Evolutionary conservation across 2,113 vertebrate species (phyloP), one percentile per base, ranked within the genome.

Genomic region (Microcebus tavaratra): DNA sequence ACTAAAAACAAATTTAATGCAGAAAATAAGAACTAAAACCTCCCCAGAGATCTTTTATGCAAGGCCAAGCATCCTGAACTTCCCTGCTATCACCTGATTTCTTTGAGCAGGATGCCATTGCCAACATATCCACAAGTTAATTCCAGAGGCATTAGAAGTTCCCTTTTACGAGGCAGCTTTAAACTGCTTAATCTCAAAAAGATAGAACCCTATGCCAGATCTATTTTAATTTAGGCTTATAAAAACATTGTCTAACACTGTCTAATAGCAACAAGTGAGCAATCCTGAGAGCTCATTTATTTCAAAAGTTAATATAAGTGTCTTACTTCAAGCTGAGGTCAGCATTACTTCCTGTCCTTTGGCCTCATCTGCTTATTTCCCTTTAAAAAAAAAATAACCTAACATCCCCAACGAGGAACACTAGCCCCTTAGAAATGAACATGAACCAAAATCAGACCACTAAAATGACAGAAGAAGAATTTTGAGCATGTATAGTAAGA

Each of bases 291-390:
- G 45, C 31, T 82, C 57, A 59, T 65, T 78, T 73, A 90, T 59
- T 90, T 90, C 76, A 78, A 84, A 95, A 39, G 88, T 50, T 88
- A 96, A 85, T 50, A 34, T 55, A 94, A 94, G 36, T 67, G 5
- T 59, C 93, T 88, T 59, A 79, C 48, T 94, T 90, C 94, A 96
- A 53, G 12, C n/a, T 82, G 34, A 94, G 50, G 42, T 95, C 65
- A 95, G 36, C 15, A 92, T 87, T 92, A 94, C 39, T 85, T 94
- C 21, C 36, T 61, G 63, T 48, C 50, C 70, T 90, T 90, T 88
- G 48, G 34, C 14, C 23, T 34, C 18, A 92, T 88, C 34, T 76
- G 10, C 72, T 94, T 80, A 81, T 81, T 85, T 82, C 23, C 45
- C 27, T 20, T 15, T 39, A 79, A 67, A 88, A 90, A 94, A 94